A percentile compares a stretch with the other conserved stretches of the same genome.
Conservation (phyloP, 2,888 invertebrate genomes). For the Drosophila anceps region DNA sequence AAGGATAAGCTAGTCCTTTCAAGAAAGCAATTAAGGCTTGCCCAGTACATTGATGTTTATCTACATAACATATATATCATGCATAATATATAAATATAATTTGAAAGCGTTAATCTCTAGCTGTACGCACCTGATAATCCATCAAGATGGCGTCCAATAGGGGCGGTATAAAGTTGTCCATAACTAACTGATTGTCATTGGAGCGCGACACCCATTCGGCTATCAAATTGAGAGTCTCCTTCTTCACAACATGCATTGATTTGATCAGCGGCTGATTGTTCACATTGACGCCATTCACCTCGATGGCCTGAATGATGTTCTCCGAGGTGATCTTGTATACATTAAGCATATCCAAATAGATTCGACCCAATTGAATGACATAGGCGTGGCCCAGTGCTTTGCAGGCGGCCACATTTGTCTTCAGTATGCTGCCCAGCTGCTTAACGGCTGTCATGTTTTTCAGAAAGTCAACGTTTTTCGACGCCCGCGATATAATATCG, state of each 20-base stretch:
- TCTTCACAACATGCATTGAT: constrained; percentile 99
- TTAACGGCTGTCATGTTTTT: constrained; percentile 98
- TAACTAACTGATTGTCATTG: constrained; percentile 95
- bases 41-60: background rate
- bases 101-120: background rate
- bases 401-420: constrained; percentile 99
- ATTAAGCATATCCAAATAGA: constrained; percentile 99
- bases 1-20: background rate
- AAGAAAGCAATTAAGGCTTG: background rate
- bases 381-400: constrained; percentile 98
- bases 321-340: constrained; percentile 99
- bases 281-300: constrained; percentile 97
- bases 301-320: constrained; percentile 97
- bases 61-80: no score
- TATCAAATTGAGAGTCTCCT: constrained; percentile 98
- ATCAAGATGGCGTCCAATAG: constrained; percentile 97
- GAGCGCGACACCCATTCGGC: constrained; percentile 98
- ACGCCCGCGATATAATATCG: constrained; percentile 98
- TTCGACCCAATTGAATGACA: constrained; percentile 96
- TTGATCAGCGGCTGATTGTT: constrained; percentile 99
- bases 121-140: constrained; percentile 95
- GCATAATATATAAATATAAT: background rate
- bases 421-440: constrained; percentile 98
- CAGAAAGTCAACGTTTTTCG: constrained; percentile 97
- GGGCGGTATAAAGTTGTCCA: constrained; percentile 99